Evolutionary conservation across 2,797 vertebrate species (phyloP).

Genomic region (Fundulus diaphanus): DNA sequence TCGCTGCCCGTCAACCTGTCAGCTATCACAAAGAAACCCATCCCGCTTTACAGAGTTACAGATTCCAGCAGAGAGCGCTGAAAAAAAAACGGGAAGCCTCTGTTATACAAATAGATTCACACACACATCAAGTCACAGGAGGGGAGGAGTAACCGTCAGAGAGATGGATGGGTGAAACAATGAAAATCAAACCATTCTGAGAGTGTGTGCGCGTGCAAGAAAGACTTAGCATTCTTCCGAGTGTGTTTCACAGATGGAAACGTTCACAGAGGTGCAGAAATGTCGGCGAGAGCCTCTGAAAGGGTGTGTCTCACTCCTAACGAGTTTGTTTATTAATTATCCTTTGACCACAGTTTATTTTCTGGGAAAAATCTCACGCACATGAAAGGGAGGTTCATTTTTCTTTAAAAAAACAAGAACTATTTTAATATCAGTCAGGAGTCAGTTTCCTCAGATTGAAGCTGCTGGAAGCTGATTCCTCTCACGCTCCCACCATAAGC

Average conservation of each 20-base stretch:
- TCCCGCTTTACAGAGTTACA: slow-evolving; percentile 33
- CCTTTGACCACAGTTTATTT: slow-evolving; percentile 53
- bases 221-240: slow-evolving; percentile 36
- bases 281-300: slow-evolving; percentile 17
- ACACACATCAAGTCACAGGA: slow-evolving; percentile 31
- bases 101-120: slow-evolving; percentile 11
- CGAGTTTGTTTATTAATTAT: slow-evolving; percentile 56
- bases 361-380: slow-evolving; percentile 26
- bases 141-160: slow-evolving; percentile 59
- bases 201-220: slow-evolving; percentile 23
- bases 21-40: slow-evolving; percentile 48
- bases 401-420: no score
- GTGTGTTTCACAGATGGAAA: slow-evolving; percentile 47
- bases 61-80: slow-evolving; percentile 24
- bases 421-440: slow-evolving; percentile 5
- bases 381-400: no score
- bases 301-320: slow-evolving; percentile 23
- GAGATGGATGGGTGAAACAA: slow-evolving; percentile 67
- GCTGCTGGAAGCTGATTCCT: slow-evolving; percentile 1
- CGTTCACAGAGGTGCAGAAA: slow-evolving; percentile 9
- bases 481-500: neutral
- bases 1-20: slow-evolving; percentile 53
- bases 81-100: slow-evolving; percentile 29
- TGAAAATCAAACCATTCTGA: slow-evolving; percentile 60
- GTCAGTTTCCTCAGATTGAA: slow-evolving; percentile 16